Conservation (phyloP, 2,797 vertebrate species). For the Sebastes trivittatus region DNA sequence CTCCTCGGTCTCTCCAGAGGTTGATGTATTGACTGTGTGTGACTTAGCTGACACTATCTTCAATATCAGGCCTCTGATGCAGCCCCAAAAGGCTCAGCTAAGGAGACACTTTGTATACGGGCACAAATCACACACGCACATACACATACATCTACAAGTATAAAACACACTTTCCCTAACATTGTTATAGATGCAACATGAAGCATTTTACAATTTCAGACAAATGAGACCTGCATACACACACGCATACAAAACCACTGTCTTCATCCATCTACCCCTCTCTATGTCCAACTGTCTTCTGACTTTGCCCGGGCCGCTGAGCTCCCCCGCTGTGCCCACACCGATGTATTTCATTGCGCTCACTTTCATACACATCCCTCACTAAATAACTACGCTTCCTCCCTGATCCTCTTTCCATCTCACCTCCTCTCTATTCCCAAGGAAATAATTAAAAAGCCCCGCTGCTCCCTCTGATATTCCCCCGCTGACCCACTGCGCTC, state of each 20-base stretch:
- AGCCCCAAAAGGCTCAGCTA: too few species aligned
- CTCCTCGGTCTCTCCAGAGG: neutral
- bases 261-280: neutral
- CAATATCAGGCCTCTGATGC: neutral
- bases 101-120: neutral
- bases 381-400: slow-evolving; percentile 77
- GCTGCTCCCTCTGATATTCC: slow-evolving; percentile 65
- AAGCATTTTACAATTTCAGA: too few species aligned
- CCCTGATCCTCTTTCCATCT: slow-evolving; percentile 75
- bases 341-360: slow-evolving; percentile 29
- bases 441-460: slow-evolving; percentile 86
- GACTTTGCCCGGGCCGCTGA: neutral
- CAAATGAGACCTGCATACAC: neutral
- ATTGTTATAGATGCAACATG: too few species aligned
- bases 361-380: slow-evolving; percentile 66
- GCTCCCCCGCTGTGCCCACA: neutral
- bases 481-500: slow-evolving; percentile 37
- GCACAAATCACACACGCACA: neutral
- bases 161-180: too few species aligned
- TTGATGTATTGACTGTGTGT: neutral
- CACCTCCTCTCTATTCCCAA: slow-evolving; percentile 79
- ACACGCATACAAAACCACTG: slow-evolving; percentile 17
- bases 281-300: neutral
- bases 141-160: neutral
- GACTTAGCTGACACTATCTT: neutral